Evolutionary conservation across 1,140 invertebrate genomes (phyloP).

Genomic region (Papilio xuthus): DNA sequence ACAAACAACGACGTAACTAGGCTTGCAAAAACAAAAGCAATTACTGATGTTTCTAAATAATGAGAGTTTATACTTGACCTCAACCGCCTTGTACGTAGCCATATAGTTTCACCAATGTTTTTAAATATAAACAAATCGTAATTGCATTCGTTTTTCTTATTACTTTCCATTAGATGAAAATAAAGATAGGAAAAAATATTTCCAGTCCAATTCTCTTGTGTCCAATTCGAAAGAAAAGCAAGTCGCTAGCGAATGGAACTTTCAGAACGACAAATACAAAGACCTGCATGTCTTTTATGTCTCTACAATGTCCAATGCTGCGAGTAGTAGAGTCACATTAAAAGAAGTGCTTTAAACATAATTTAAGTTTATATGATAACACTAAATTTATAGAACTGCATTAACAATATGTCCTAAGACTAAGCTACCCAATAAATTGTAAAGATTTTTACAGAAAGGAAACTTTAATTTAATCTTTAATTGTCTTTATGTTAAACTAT

Average conservation of each 20-base stretch:
- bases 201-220: neutral
- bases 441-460: neutral
- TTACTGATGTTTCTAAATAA: neutral
- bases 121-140: too few relatives aligned
- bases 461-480: neutral
- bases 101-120: too few relatives aligned
- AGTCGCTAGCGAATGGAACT: neutral
- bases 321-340: neutral
- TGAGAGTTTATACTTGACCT: neutral
- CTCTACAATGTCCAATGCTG: neutral
- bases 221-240: neutral
- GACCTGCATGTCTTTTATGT: neutral
- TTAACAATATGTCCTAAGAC: too few relatives aligned
- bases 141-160: neutral
- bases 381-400: too few relatives aligned
- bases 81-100: neutral
- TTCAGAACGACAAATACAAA: neutral
- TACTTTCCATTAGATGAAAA: neutral
- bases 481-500: too few relatives aligned
- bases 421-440: neutral
- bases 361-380: too few relatives aligned
- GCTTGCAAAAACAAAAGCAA: slow-evolving; percentile 4
- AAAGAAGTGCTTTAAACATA: neutral
- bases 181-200: neutral
- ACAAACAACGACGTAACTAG: slow-evolving; percentile 24